phyloP scores from a whole-genome alignment of 2,113 vertebrate genomes.

The Microcebus lehilahytsara region DNA sequence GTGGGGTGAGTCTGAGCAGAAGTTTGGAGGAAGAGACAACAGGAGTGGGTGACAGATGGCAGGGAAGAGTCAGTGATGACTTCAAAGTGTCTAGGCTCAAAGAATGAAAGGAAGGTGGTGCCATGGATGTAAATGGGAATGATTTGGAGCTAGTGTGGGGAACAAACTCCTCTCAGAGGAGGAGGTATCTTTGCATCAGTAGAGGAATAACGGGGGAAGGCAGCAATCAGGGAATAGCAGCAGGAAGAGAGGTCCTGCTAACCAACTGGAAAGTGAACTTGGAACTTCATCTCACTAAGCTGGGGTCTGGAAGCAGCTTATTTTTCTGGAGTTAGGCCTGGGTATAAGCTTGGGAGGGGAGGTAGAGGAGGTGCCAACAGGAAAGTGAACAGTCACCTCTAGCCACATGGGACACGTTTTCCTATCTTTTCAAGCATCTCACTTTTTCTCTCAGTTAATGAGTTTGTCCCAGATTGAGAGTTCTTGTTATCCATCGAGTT shows the following conservation, averaged over 20 bases:
- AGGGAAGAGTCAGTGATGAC: neutral
- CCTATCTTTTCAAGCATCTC: neutral
- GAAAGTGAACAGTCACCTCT: neutral
- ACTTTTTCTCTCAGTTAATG: neutral
- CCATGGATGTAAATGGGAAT: neutral
- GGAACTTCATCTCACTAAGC: neutral
- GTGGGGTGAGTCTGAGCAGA: neutral
- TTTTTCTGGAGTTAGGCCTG: neutral
- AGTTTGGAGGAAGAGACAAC: neutral
- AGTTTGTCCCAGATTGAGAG: neutral
- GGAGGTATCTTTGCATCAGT: neutral
- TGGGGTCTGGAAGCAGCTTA: neutral
- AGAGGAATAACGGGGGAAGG: neutral
- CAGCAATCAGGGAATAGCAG: neutral
- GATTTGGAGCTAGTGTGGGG: neutral
- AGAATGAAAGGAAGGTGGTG: neutral
- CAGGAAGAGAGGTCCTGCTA: neutral
- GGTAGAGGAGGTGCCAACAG: neutral
- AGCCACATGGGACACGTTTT: neutral
- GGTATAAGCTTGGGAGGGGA: neutral
- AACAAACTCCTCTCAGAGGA: neutral
- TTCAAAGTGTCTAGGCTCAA: neutral
- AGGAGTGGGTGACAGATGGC: neutral
- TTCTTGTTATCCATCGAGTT: neutral
- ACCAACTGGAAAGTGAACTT: neutral